These are phyloP conservation scores for Numida meleagris DNA, from an alignment of 2,113 vertebrate genomes.

Conservation along the genomic window DNA sequence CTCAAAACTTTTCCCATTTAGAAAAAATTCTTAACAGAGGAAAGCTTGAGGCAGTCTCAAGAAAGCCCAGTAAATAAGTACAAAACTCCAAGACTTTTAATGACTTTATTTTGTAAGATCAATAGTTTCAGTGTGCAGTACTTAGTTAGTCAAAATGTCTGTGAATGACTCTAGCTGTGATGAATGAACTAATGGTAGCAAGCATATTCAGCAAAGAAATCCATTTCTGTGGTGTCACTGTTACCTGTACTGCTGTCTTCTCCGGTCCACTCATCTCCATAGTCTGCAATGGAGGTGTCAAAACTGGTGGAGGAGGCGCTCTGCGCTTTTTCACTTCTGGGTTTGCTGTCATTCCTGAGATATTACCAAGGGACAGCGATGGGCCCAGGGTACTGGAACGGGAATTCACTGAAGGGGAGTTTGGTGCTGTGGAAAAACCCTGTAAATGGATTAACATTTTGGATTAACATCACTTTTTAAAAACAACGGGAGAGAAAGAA, in stretches of 20 bases:
- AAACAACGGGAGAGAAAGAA: constrained; percentile 50
- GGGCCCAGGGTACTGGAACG: constrained; percentile 81
- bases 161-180: not conserved
- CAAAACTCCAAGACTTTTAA: not conserved
- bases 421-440: constrained; percentile 80
- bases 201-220: not conserved
- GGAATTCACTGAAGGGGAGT: constrained; percentile 74
- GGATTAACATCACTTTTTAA: constrained; percentile 35
- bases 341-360: constrained; percentile 82
- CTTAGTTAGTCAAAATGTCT: not conserved
- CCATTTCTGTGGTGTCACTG: not conserved
- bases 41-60: not conserved
- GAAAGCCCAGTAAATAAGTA: not conserved
- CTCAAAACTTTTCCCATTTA: not conserved
- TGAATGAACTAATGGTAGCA: not conserved
- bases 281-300: not conserved
- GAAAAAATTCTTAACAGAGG: not conserved
- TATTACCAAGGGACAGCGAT: constrained; percentile 87
- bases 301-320: constrained; percentile 82
- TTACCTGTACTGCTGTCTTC: constrained; percentile 72
- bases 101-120: not conserved
- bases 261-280: constrained; percentile 36
- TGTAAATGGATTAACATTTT: constrained; percentile 62
- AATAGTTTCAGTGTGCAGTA: not conserved
- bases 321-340: constrained; percentile 89